Conservation (phyloP, 2,888 invertebrate genomes). For the Nematopogon swammerdamellus region DNA sequence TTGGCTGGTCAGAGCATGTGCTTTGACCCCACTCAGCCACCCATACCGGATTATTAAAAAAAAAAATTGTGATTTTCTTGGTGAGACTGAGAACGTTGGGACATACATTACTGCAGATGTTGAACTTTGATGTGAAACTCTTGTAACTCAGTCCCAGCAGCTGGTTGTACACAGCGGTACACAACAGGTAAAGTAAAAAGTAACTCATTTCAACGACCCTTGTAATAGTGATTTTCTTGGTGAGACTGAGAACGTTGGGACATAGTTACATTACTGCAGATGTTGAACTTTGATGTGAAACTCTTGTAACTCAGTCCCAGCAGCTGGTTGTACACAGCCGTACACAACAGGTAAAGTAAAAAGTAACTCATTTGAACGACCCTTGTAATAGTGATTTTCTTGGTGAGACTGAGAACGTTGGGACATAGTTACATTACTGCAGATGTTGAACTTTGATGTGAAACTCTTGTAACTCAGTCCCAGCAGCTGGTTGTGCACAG, state of each 20-base stretch:
- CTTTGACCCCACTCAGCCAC: too few species aligned
- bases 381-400: conserved; percentile 69
- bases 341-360: conserved; percentile 1
- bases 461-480: conserved; percentile 57
- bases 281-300: conserved; percentile 52
- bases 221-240: conserved; percentile 69
- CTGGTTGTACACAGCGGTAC: too few species aligned
- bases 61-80: conserved; percentile 67
- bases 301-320: conserved; percentile 57
- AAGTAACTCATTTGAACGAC: conserved; percentile 62
- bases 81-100: conserved; percentile 67
- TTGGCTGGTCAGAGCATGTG: too few species aligned
- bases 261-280: conserved; percentile 78
- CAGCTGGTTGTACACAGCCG: conserved; percentile 49
- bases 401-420: conserved; percentile 63
- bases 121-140: conserved; percentile 52
- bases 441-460: conserved; percentile 54
- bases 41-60: too few species aligned
- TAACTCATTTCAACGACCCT: conserved; percentile 68
- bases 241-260: conserved; percentile 65
- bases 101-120: conserved; percentile 74
- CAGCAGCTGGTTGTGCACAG: conserved; percentile 54
- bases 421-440: conserved; percentile 80
- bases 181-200: too few species aligned
- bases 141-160: conserved; percentile 58